Conservation (phyloP, 2,888 invertebrate genomes). For the Oasisia sp. region DNA sequence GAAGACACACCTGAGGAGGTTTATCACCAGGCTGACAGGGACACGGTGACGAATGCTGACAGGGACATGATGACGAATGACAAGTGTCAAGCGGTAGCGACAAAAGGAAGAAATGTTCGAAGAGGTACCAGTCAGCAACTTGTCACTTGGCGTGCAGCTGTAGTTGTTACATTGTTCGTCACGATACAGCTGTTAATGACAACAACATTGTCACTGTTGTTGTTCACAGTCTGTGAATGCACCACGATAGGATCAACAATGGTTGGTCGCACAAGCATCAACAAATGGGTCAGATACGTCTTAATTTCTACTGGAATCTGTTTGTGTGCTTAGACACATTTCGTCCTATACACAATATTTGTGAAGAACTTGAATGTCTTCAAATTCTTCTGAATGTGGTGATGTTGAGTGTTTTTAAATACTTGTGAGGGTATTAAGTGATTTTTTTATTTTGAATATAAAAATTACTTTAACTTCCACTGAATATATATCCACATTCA, state of each 20-base stretch:
- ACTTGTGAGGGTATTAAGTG: background rate
- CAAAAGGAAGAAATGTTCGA: background rate
- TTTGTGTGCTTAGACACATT: background rate
- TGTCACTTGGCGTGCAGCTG: background rate
- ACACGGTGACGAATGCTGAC: background rate
- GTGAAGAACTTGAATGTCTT: background rate
- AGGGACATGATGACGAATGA: background rate
- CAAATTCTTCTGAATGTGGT: background rate
- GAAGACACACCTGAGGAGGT: background rate
- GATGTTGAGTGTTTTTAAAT: no score
- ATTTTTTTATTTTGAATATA: background rate
- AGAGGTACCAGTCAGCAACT: constrained; percentile 2
- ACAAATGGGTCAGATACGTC: background rate
- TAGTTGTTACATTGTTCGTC: background rate
- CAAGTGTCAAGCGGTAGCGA: background rate
- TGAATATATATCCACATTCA: background rate
- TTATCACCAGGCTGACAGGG: background rate
- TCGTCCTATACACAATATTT: background rate
- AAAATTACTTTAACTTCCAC: background rate
- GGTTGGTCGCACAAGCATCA: background rate
- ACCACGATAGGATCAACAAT: background rate
- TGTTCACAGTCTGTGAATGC: background rate
- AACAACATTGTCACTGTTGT: background rate
- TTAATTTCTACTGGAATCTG: background rate
- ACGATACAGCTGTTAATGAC: background rate